Evolutionary conservation across 2,113 vertebrate genomes (phyloP), one percentile per base, ranked within the genome.

Genomic region (Synodontis membranacea): DNA sequence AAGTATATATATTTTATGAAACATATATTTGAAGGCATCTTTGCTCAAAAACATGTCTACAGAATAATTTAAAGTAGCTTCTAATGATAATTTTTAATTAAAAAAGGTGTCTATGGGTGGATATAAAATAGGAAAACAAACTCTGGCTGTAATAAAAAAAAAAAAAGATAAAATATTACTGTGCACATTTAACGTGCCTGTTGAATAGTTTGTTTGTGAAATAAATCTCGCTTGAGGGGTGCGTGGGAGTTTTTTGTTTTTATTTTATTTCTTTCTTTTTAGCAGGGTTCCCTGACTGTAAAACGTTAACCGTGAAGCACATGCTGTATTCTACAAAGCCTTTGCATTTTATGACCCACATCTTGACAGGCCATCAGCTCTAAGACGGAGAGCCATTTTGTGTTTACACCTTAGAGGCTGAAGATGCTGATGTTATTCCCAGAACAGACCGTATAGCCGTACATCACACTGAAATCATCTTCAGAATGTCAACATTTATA

Each of bases 341-440:
- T 48, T 48, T n/a, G 14, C 28, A 17, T n/a, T 76, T 39, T 14
- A 82, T 54, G 84, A 76, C 34, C 75, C 86, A n/a, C 39, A 75
- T 54, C 74, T 82, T 87, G 80, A 88, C 62, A 28, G 50, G 39
- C 72, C 83, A 21, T 89, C 82, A 75, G 78, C 74, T 83, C 68
- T 72, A 56, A 78, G 75, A 56, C 34, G 48, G 80, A 86, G 48
- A 86, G 54, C 84, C 56, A 89, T 25, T 34, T 74, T 58, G 5
- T 39, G 76, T 85, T 86, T 70, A 82, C 15, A 3, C 50, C 66
- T 42, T 28, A n/a, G 11, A 60, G 31, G n/a, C 64, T 70, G n/a
- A 48, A 34, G 46, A 46, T 50, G 85, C 82, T 88, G 84, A 88
- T 50, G 86, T 89, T 80, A 64, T 87, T 78, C 44, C 28, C 28